Percentiles rank a stretch among this genome's conserved stretches.
Evolutionary conservation across 1,140 invertebrate species (phyloP).

Genomic region (Drosophila tani): DNA sequence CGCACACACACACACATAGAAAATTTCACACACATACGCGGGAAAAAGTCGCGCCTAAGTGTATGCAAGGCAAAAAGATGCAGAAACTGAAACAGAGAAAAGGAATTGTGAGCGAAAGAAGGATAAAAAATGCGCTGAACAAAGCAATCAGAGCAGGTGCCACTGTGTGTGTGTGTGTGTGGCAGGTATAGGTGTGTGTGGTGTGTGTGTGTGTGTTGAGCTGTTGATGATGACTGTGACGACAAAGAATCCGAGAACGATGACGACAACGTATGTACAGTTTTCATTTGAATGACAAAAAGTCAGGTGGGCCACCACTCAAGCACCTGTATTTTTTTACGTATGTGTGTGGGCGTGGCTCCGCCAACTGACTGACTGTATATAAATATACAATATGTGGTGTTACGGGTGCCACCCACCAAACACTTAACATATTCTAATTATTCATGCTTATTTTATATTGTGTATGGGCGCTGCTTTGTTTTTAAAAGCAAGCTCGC

Average conservation of each 20-base stretch:
- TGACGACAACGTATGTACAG: slow-evolving; percentile 78
- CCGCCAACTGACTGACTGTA: slow-evolving; percentile 69
- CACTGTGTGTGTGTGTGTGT: slow-evolving; percentile 16
- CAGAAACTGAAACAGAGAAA: slow-evolving; percentile 67
- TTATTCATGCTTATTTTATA: slow-evolving; percentile 85
- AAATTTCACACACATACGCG: slow-evolving; percentile 8
- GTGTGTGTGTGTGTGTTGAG: slow-evolving; percentile 30
- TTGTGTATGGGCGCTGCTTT: slow-evolving; percentile 67
- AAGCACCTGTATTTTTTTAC: slow-evolving; percentile 53
- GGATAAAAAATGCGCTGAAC: slow-evolving; percentile 67
- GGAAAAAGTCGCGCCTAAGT: slow-evolving; percentile 75
- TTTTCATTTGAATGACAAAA: slow-evolving; percentile 85
- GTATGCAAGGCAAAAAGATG: slow-evolving; percentile 76
- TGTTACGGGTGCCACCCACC: slow-evolving; percentile 41
- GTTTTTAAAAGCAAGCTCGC: not conserved
- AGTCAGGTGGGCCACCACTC: slow-evolving; percentile 81
- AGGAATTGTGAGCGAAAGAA: slow-evolving; percentile 69
- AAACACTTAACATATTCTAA: slow-evolving; percentile 85
- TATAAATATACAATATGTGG: slow-evolving; percentile 81
- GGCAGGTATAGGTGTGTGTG: slow-evolving; percentile 6
- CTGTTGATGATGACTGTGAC: slow-evolving; percentile 62
- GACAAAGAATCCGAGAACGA: slow-evolving; percentile 53
- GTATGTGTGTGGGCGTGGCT: slow-evolving; percentile 58
- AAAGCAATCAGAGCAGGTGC: slow-evolving; percentile 79
- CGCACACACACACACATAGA: slow-evolving; percentile 13